Evolutionary conservation across 2,888 invertebrate genomes (phyloP).

Genomic region (Mantis religiosa): DNA sequence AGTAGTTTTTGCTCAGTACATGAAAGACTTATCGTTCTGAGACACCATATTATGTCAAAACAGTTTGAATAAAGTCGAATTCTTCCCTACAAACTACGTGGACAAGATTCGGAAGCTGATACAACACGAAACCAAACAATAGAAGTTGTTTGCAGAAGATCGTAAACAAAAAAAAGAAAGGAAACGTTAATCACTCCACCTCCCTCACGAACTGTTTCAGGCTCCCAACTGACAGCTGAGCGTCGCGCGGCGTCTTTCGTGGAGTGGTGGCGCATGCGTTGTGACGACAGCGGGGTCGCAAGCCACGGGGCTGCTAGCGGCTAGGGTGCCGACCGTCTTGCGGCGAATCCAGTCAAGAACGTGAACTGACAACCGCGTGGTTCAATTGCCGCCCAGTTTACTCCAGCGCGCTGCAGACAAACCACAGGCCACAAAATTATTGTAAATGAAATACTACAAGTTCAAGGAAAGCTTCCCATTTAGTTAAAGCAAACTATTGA

Average conservation of each 20-base stretch:
- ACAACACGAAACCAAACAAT: neutral
- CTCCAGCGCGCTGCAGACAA: too few relatives aligned
- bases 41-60: neutral
- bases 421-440: too few relatives aligned
- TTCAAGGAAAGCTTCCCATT: too few relatives aligned
- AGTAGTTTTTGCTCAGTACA: neutral
- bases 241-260: neutral
- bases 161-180: neutral
- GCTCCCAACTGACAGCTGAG: neutral
- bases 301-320: neutral
- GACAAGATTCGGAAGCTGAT: neutral
- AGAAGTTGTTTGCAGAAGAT: neutral
- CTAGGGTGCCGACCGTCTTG: neutral
- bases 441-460: too few relatives aligned
- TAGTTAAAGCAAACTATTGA: too few relatives aligned
- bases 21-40: neutral
- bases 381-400: neutral
- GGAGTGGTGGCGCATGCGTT: neutral
- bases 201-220: neutral
- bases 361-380: neutral
- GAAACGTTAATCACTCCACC: neutral
- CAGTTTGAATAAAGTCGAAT: neutral
- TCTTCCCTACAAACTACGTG: neutral
- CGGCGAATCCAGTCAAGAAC: neutral
- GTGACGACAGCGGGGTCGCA: neutral